Evolutionary conservation across 2,113 vertebrate genomes (phyloP).

Genomic region (Rhinopomastus cyanomelas): DNA sequence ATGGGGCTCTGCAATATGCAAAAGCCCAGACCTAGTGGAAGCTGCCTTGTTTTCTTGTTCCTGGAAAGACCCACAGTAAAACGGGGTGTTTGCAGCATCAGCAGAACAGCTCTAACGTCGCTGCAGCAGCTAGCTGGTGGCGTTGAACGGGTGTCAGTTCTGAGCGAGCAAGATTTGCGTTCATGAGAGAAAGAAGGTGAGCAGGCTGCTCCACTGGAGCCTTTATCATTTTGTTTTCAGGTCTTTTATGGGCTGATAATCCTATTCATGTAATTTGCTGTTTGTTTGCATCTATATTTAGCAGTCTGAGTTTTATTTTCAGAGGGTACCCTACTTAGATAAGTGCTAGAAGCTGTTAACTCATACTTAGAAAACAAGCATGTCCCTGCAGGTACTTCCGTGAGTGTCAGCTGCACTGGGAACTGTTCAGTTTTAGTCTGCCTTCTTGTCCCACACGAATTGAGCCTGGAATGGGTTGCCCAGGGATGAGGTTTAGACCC

Average conservation of each 20-base stretch:
- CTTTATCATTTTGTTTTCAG: background rate
- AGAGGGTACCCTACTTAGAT: background rate
- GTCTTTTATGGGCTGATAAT: background rate
- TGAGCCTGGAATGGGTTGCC: too few relatives aligned
- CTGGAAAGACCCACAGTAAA: constrained; percentile 55
- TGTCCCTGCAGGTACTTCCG: background rate
- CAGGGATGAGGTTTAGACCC: too few relatives aligned
- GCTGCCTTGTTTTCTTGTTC: constrained; percentile 39
- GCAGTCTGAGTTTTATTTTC: background rate
- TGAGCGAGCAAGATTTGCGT: background rate
- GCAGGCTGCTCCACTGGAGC: background rate
- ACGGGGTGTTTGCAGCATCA: constrained; percentile 51
- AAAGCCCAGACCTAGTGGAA: constrained; percentile 43
- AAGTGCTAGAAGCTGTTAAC: background rate
- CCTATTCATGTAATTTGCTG: background rate
- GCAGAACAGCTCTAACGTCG: constrained; percentile 2
- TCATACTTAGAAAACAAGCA: background rate
- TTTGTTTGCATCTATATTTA: background rate
- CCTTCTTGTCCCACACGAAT: background rate
- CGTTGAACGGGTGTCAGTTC: constrained; percentile 1
- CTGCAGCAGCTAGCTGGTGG: constrained; percentile 3
- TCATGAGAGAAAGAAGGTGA: background rate
- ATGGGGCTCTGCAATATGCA: constrained; percentile 44
- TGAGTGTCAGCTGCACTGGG: background rate
- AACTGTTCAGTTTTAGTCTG: background rate